Conservation (phyloP, 2,113 vertebrate genomes). For the Nematolebias whitei region DNA sequence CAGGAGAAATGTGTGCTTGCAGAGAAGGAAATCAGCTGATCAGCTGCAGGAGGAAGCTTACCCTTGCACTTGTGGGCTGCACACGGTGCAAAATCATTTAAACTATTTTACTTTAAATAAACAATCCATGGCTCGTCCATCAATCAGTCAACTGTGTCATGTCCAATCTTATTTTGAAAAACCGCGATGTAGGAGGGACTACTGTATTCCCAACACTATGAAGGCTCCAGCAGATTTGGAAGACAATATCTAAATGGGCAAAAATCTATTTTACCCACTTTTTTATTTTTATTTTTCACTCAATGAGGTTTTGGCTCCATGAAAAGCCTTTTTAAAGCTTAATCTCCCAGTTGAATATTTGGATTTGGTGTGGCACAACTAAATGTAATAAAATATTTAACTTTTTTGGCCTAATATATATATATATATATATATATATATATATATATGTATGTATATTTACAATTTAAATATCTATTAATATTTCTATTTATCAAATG, state of each 20-base stretch:
- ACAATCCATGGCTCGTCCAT: no score
- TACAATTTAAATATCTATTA: slow-evolving; percentile 77
- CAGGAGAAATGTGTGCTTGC: no score
- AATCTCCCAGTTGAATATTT: neutral
- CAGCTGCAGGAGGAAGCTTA: no score
- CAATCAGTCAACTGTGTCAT: no score
- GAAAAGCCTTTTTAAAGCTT: slow-evolving; percentile 12
- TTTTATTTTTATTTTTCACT: neutral
- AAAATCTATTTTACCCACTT: neutral
- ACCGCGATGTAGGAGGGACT: no score
- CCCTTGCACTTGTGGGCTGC: no score
- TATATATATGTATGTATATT: no score
- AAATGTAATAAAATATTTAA: slow-evolving; percentile 48
- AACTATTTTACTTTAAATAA: no score
- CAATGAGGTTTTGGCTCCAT: slow-evolving; percentile 10
- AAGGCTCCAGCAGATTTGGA: slow-evolving; percentile 29
- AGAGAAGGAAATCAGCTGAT: no score
- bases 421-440: no score
- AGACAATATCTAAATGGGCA: slow-evolving; percentile 12
- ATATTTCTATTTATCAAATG: slow-evolving; percentile 53
- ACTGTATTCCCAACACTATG: neutral
- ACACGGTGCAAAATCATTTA: no score
- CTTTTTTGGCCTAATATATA: slow-evolving; percentile 37
- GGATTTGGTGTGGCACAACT: neutral
- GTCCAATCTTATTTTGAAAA: no score